Percentiles rank a stretch among this genome's conserved stretches.
These are phyloP conservation scores for Amblyopsis rosae DNA, from an alignment of 2,113 vertebrate species.

Conservation along the genomic window DNA sequence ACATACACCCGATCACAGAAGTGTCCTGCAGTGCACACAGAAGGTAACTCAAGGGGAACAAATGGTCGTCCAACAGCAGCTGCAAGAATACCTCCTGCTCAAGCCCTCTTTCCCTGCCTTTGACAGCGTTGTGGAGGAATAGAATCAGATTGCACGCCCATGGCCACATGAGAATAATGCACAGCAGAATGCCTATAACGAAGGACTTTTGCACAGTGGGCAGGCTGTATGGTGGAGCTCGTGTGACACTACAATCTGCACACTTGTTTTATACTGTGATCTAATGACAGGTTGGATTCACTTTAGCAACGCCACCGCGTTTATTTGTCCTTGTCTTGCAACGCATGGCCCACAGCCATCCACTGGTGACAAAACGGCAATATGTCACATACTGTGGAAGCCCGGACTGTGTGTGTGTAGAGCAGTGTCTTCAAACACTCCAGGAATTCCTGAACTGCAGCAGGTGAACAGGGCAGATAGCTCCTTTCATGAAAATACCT, in stretches of 20 bases:
- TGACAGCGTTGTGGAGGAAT: slow-evolving; percentile 33
- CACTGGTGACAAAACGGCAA: background rate
- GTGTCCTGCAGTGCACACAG: slow-evolving; percentile 19
- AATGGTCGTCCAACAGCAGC: slow-evolving; percentile 50
- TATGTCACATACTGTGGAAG: slow-evolving; percentile 35
- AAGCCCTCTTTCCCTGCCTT: slow-evolving; percentile 10
- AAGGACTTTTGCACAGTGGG: background rate
- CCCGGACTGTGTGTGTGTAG: slow-evolving; percentile 17
- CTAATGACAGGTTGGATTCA: slow-evolving; percentile 52
- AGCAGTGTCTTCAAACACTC: slow-evolving; percentile 1
- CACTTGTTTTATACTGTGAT: slow-evolving; percentile 7
- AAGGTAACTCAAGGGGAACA: slow-evolving; percentile 48
- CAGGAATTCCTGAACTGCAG: background rate
- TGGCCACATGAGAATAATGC: slow-evolving; percentile 3
- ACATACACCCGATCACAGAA: slow-evolving; percentile 21
- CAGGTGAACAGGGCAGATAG: slow-evolving; percentile 30
- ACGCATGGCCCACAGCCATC: too few species aligned
- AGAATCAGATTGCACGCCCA: slow-evolving; percentile 28
- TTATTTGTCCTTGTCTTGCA: slow-evolving; percentile 58
- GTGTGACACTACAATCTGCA: slow-evolving; percentile 19
- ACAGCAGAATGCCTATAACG: background rate
- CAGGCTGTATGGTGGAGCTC: background rate
- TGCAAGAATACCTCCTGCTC: slow-evolving; percentile 41
- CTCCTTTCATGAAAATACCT: slow-evolving; percentile 16
- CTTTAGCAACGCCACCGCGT: slow-evolving; percentile 35